These are phyloP conservation scores for Oryzias melastigma DNA, from an alignment of 2,113 vertebrate species.

Conservation along the genomic window DNA sequence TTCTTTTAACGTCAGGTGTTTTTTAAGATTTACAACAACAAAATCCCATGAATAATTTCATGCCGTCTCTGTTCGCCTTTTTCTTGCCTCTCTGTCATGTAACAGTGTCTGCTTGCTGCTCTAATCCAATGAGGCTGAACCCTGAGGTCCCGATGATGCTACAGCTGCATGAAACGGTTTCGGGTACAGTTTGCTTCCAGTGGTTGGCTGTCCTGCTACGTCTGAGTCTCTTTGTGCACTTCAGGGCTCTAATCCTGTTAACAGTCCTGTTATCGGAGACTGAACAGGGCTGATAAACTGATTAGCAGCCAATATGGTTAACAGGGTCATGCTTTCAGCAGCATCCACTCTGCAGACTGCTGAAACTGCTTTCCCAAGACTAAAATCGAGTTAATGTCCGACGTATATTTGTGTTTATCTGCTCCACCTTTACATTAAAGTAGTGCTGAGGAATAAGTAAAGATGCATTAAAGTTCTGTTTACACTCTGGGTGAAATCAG, in stretches of 20 bases:
- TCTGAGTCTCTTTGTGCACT: conserved; percentile 18
- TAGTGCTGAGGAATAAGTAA: neutral
- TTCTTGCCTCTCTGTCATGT: neutral
- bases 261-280: conserved; percentile 47
- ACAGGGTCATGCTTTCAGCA: conserved; percentile 20
- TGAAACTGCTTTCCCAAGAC: conserved; percentile 1
- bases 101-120: neutral
- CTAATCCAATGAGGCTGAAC: conserved; percentile 14
- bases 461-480: too few relatives aligned
- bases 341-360: neutral
- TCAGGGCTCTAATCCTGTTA: conserved; percentile 65
- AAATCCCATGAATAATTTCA: too few relatives aligned
- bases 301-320: conserved; percentile 49
- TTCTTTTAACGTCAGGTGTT: too few relatives aligned
- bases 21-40: too few relatives aligned
- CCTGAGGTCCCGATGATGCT: conserved; percentile 31
- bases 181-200: conserved; percentile 19
- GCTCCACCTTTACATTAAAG: neutral
- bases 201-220: neutral
- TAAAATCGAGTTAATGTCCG: neutral
- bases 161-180: conserved; percentile 30
- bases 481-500: neutral
- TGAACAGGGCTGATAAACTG: conserved; percentile 54
- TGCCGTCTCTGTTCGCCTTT: too few relatives aligned
- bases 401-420: neutral